Percentiles rank a stretch among this genome's conserved stretches.
These are phyloP conservation scores for Saturnia japonica DNA, from an alignment of 2,888 invertebrate species.

Conservation along the genomic window DNA sequence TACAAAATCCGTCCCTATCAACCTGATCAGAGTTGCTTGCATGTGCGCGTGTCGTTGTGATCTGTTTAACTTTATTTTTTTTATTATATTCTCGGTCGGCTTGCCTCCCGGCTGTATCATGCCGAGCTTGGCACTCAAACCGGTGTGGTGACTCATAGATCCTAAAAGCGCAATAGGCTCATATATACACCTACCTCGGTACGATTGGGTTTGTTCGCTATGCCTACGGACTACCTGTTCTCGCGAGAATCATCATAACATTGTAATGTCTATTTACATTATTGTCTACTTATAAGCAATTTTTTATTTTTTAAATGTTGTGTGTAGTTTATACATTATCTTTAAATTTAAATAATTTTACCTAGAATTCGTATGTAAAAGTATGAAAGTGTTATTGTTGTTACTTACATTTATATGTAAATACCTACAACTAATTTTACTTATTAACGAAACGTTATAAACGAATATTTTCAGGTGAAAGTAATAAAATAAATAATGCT, in stretches of 20 bases:
- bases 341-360: neutral
- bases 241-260: neutral
- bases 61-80: conserved; percentile 20
- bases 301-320: neutral
- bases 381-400: neutral
- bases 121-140: conserved; percentile 29
- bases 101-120: conserved; percentile 26
- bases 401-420: neutral
- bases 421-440: too few relatives aligned
- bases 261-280: neutral
- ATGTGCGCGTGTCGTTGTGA: conserved; percentile 22
- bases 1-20: conserved; percentile 24
- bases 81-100: conserved; percentile 16
- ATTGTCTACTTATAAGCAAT: neutral
- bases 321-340: neutral
- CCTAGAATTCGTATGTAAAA: neutral
- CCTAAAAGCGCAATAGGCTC: conserved; percentile 15
- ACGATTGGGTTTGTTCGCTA: neutral
- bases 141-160: conserved; percentile 30
- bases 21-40: conserved; percentile 28
- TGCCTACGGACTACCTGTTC: conserved; percentile 11
- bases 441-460: too few relatives aligned
- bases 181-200: neutral
- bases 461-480: too few relatives aligned
- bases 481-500: too few relatives aligned